Evolutionary conservation across 37 sponge, comb jelly and placozoan species (phyloP), one percentile per base, ranked within the genome.

Genomic region (Haliclona indistincta): DNA sequence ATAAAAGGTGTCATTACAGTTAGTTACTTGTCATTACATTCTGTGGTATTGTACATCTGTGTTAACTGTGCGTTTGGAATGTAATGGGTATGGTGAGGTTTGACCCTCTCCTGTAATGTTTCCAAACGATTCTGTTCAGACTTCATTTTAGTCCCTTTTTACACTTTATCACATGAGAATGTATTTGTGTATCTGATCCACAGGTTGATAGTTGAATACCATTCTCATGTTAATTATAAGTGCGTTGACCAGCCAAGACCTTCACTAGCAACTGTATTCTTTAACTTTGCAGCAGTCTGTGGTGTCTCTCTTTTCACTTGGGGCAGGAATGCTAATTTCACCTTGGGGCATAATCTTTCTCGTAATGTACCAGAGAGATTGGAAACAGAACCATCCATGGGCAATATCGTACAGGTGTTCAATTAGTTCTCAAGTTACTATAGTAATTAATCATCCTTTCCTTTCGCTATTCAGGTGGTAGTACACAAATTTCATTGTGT

Each of bases 401-500:
- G 60, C 11, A 25, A n/a, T 58, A 20, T 58, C 11, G 22, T 7
- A 25, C 11, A 58, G 25, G 60, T 58, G 25, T 58, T 8, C 28
- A 25, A 20, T 58, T 13, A 47, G 8, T 17, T 13, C 25, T n/a
- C 32, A 61, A 10, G 28, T 61, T n/a, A 7, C 7, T 70, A n/a
- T 25, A 35, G 20, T 41, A 4, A 22, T 4, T 52, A 4, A 3
- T 54, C 20, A 32, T 52, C 3, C 65, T 28, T 36, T 55, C 38
- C n/a, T 41, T 70, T 11, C 22, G 22, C 35, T 23, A 11, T 42
- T 19, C 71, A 95, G 89, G 91, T 95, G 39, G 78, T 89, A 13
- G 51, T 98, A 61, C 83, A 91, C 73, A 95, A 98, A 80, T 98
- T 92, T 62, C 99, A 98, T 68, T 69, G 80, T 34, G 82, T 93